Conservation (phyloP, 2,888 invertebrate genomes). For the Calephelis perditalis region DNA sequence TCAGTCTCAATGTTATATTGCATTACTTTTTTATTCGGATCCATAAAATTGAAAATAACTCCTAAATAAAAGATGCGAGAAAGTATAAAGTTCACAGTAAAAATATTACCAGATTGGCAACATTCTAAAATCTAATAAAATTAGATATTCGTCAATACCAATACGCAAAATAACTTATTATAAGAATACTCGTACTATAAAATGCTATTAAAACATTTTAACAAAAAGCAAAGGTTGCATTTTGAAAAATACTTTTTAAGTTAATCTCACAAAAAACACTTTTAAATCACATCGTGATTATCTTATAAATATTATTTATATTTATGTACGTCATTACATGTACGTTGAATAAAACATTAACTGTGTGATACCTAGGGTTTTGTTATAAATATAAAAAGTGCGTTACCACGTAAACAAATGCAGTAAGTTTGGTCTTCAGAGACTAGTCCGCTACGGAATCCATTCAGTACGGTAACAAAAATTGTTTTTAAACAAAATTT, state of each 20-base stretch:
- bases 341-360: constrained; percentile 12
- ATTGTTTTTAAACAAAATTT: constrained; percentile 43
- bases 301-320: constrained; percentile 46
- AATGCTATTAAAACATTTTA: constrained; percentile 57
- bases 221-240: constrained; percentile 65
- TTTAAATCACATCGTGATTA: constrained; percentile 73
- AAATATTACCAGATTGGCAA: constrained; percentile 3
- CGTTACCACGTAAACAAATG: constrained; percentile 33
- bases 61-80: constrained; percentile 4
- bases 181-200: constrained; percentile 53
- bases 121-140: constrained; percentile 27
- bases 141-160: constrained; percentile 51
- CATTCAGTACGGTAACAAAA: constrained; percentile 67
- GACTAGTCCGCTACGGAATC: constrained; percentile 67
- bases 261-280: constrained; percentile 67
- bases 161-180: constrained; percentile 60
- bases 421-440: constrained; percentile 64
- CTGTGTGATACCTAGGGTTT: constrained; percentile 7
- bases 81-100: background rate
- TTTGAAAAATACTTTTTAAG: constrained; percentile 74
- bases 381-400: constrained; percentile 13
- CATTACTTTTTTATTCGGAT: constrained; percentile 56
- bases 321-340: constrained; percentile 19
- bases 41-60: constrained; percentile 29
- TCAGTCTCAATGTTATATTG: constrained; percentile 76